Percentiles rank a stretch among this genome's conserved stretches.
phyloP scores from a whole-genome alignment of 1,140 invertebrate species.

The Tetranychus urticae region DNA sequence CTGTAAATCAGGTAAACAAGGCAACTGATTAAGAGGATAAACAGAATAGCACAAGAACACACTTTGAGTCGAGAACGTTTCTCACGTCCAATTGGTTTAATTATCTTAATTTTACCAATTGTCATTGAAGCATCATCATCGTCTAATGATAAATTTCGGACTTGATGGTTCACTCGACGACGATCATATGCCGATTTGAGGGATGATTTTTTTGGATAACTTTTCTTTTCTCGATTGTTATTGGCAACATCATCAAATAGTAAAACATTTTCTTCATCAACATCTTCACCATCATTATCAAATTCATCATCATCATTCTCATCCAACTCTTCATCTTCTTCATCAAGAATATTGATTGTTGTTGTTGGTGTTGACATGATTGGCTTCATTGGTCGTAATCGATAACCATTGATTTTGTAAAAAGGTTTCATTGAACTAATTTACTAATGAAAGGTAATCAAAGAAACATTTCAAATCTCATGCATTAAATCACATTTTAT shows the following conservation, averaged over 20 bases:
- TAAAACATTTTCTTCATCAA: background rate
- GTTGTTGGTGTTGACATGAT: too few species aligned
- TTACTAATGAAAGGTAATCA: too few species aligned
- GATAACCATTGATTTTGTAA: too few species aligned
- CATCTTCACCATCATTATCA: background rate
- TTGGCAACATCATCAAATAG: background rate
- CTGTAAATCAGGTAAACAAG: too few species aligned
- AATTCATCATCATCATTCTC: background rate
- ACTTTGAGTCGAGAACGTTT: background rate
- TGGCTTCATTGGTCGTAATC: too few species aligned
- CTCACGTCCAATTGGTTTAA: constrained; percentile 1
- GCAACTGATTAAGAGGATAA: background rate
- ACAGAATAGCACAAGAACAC: background rate
- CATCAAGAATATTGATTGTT: background rate
- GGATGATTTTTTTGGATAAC: background rate
- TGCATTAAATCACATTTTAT: too few species aligned
- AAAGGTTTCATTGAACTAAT: too few species aligned
- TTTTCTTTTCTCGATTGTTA: background rate
- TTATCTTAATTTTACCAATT: constrained; percentile 9
- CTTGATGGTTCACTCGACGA: background rate
- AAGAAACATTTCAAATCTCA: too few species aligned
- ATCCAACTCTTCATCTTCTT: too few species aligned
- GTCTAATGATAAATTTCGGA: too few species aligned
- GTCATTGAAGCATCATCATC: background rate
- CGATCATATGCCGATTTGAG: background rate